phyloP scores from a whole-genome alignment of 2,113 vertebrate species.

The Lepidothrix coronata region DNA sequence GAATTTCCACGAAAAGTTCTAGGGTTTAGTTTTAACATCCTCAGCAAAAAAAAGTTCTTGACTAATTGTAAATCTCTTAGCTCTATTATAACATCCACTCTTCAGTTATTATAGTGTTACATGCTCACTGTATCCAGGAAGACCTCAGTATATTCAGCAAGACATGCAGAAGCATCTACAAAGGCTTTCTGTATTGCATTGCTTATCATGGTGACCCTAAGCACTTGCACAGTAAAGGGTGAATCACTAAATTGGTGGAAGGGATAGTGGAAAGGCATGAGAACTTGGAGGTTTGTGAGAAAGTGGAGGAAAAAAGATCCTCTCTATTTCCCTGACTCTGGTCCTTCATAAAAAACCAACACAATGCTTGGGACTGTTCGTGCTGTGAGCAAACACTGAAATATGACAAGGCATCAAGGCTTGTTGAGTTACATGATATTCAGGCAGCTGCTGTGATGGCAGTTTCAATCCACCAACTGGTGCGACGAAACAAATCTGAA shows the following conservation, averaged over 20 bases:
- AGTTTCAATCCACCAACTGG: conserved; percentile 54
- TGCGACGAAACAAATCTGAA: conserved; percentile 59
- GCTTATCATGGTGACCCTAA: background rate
- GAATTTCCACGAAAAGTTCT: background rate
- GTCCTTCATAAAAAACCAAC: background rate
- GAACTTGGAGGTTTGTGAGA: background rate
- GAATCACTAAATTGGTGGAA: background rate
- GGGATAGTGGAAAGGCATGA: background rate
- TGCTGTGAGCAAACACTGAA: conserved; percentile 41
- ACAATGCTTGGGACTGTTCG: conserved; percentile 46
- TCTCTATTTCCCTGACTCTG: conserved; percentile 9
- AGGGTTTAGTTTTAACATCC: background rate
- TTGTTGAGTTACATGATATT: conserved; percentile 40
- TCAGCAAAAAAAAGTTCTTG: background rate
- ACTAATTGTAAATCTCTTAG: background rate
- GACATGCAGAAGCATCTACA: background rate
- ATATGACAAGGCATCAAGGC: conserved; percentile 58
- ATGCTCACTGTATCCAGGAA: background rate
- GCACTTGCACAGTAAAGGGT: background rate
- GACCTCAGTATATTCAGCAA: background rate
- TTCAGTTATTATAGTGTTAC: background rate
- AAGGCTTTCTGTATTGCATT: background rate
- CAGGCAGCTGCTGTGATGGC: conserved; percentile 55
- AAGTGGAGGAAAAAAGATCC: conserved; percentile 1
- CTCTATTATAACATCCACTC: background rate